A percentile compares a stretch with the other conserved stretches of the same genome.
Evolutionary conservation across 2,888 invertebrate species (phyloP).

Genomic region (Cosmia trapezina): DNA sequence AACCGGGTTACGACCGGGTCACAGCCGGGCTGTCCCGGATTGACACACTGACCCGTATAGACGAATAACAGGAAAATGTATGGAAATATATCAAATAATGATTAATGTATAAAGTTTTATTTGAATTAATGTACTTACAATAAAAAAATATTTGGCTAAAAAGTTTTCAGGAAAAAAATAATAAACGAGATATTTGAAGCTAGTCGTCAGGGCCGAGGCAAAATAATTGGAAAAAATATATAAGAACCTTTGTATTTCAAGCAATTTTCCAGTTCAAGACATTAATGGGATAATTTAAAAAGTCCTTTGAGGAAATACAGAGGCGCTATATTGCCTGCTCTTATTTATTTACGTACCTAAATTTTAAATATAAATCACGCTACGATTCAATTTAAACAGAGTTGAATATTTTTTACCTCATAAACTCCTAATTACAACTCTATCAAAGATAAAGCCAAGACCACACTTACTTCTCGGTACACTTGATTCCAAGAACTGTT

Average conservation of each 20-base stretch:
- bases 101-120: background rate
- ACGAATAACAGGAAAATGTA: constrained; percentile 44
- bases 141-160: background rate
- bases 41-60: constrained; percentile 73
- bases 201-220: background rate
- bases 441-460: constrained; percentile 7
- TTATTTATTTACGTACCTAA: background rate
- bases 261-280: constrained; percentile 3
- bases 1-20: constrained; percentile 64
- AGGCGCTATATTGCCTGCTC: background rate
- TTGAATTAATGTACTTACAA: background rate
- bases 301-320: background rate
- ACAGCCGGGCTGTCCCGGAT: constrained; percentile 68
- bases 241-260: background rate
- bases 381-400: background rate
- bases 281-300: constrained; percentile 9
- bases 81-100: constrained; percentile 24
- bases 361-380: background rate
- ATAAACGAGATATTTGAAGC: background rate
- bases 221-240: background rate
- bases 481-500: background rate
- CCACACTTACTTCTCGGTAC: background rate
- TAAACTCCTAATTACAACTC: background rate
- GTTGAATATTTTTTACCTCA: background rate
- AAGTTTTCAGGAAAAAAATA: background rate